phyloP scores from a whole-genome alignment of 1,140 invertebrate species.

The Mylabris phalerata region DNA sequence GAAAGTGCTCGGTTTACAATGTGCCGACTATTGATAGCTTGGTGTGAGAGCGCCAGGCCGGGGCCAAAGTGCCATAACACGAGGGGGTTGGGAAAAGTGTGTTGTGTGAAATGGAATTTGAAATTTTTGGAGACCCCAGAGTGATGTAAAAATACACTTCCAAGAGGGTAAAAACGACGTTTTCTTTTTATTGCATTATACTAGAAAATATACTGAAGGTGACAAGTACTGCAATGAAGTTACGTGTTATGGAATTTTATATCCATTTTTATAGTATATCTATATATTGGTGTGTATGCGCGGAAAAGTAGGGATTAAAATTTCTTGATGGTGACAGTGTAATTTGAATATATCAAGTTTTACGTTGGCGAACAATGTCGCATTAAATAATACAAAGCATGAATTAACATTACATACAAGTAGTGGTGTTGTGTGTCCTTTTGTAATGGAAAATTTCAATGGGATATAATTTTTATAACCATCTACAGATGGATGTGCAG shows the following conservation, averaged over 20 bases:
- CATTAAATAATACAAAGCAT: conserved; percentile 7
- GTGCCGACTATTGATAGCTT: conserved; percentile 27
- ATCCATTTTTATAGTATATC: conserved; percentile 29
- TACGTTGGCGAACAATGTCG: conserved; percentile 10
- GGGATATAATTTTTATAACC: too few relatives aligned
- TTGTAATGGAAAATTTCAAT: too few relatives aligned
- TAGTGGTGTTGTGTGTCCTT: too few relatives aligned
- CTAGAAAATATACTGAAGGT: conserved; percentile 36
- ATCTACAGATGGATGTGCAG: too few relatives aligned
- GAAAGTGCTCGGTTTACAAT: conserved; percentile 37
- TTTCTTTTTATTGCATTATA: conserved; percentile 39
- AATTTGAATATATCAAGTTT: conserved; percentile 37
- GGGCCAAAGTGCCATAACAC: conserved; percentile 19
- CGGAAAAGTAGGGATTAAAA: conserved; percentile 35
- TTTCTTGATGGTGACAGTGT: conserved; percentile 34
- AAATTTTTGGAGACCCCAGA: conserved; percentile 36
- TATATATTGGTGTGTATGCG: conserved; percentile 1
- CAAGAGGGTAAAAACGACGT: conserved; percentile 33
- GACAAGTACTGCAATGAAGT: conserved; percentile 39
- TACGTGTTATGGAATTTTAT: conserved; percentile 39
- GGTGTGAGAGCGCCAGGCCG: neutral
- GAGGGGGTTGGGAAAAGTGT: conserved; percentile 17
- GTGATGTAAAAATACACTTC: conserved; percentile 40
- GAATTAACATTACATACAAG: conserved; percentile 10
- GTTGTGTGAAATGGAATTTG: conserved; percentile 36